Percentiles rank a stretch among this genome's conserved stretches.
Evolutionary conservation across 1,140 invertebrate genomes (phyloP).

Genomic region (Trichonephila inaurata): DNA sequence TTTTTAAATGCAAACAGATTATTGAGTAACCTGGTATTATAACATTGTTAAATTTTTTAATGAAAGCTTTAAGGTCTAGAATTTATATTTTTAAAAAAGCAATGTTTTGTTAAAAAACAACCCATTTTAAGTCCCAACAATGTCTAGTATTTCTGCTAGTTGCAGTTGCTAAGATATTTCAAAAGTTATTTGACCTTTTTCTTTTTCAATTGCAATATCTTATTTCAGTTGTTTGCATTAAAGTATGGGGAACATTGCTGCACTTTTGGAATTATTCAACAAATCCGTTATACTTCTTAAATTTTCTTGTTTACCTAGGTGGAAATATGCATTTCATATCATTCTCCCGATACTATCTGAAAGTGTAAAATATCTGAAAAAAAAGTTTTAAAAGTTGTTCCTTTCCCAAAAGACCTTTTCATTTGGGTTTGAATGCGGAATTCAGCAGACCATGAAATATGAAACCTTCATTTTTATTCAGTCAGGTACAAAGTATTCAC

Average conservation of each 20-base stretch:
- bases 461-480: slow-evolving; percentile 8
- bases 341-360: background rate
- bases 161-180: no score
- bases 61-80: no score
- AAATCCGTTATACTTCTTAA: background rate
- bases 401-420: background rate
- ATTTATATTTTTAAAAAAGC: no score
- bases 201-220: background rate
- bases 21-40: no score
- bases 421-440: slow-evolving; percentile 7
- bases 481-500: background rate
- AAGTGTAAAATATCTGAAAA: background rate
- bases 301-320: background rate
- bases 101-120: no score
- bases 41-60: no score
- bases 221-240: slow-evolving; percentile 2
- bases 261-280: background rate
- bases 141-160: no score
- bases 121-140: no score
- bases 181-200: no score
- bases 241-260: background rate
- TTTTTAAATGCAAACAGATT: no score
- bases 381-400: background rate
- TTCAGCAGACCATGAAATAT: slow-evolving; percentile 8
- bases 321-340: background rate